Percentiles rank a stretch among this genome's conserved stretches.
These are phyloP conservation scores for Propsilocerus akamusi DNA, from an alignment of 1,140 invertebrate genomes.

Conservation along the genomic window DNA sequence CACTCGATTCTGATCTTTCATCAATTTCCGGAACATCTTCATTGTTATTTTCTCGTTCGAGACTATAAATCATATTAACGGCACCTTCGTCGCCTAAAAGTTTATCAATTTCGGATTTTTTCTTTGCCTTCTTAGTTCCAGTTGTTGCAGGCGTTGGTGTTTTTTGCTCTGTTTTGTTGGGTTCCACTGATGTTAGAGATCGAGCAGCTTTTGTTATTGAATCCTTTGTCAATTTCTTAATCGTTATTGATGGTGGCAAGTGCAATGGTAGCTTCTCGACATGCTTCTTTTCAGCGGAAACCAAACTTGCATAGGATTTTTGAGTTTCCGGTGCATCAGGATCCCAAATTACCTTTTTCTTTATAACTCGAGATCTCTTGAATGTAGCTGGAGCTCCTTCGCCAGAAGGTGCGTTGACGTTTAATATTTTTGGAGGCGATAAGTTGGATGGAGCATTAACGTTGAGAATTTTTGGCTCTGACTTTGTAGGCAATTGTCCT, in stretches of 20 bases:
- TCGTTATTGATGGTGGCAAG: background rate
- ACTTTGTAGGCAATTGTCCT: background rate
- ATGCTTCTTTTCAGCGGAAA: slow-evolving; percentile 5
- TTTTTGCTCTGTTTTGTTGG: slow-evolving; percentile 12
- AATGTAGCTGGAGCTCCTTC: slow-evolving; percentile 6
- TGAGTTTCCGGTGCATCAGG: slow-evolving; percentile 37
- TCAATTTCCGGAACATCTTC: slow-evolving; percentile 9
- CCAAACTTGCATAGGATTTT: slow-evolving; percentile 19
- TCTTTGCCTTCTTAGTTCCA: slow-evolving; percentile 27
- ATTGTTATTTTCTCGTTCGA: slow-evolving; percentile 35
- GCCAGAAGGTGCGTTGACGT: slow-evolving; percentile 19
- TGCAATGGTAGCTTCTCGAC: background rate
- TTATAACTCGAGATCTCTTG: slow-evolving; percentile 36
- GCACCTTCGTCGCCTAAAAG: slow-evolving; percentile 68
- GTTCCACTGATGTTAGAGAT: background rate
- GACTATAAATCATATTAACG: slow-evolving; percentile 63
- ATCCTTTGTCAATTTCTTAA: background rate
- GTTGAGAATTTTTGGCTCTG: background rate
- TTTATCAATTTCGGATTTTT: slow-evolving; percentile 49
- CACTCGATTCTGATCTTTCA: slow-evolving; percentile 12
- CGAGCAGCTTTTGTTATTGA: background rate
- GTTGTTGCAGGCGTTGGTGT: slow-evolving; percentile 15
- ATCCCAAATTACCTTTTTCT: slow-evolving; percentile 48
- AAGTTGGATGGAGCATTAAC: slow-evolving; percentile 11
- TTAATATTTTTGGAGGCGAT: slow-evolving; percentile 19